Evolutionary conservation across 2,113 vertebrate genomes (phyloP), one percentile per base, ranked within the genome.

Genomic region (Onychorhynchus coronatus): DNA sequence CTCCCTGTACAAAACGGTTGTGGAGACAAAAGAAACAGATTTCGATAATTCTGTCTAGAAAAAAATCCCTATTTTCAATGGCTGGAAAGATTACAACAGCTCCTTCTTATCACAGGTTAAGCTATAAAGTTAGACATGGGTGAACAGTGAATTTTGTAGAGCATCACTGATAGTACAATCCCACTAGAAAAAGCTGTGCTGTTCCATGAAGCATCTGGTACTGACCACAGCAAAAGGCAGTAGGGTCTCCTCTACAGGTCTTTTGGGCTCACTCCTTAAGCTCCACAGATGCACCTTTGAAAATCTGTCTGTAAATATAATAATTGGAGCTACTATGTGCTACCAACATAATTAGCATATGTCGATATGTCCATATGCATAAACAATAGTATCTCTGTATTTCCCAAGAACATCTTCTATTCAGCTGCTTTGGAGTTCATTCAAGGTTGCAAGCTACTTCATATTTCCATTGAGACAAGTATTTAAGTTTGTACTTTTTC

Each of bases 371-470:
- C 19, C 53, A 71, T 24, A 61, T 14, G 12, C n/a, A 52, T 42
- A 68, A 92, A 68, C 17, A 79, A 31, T 8, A 25, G 4, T 27
- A 39, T 7, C 28, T 55, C 55, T 72, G 6, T 61, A 20, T 79
- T 93, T 93, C 87, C 42, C 49, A 50, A 80, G 76, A 86, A 21
- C 21, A 17, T 44, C 31, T 11, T 63, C 52, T 49, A 21, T 74
- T 93, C 55, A 65, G 41, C 47, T 22, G 10, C 79, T 71, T 20
- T 62, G 73, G 33, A 90, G 89, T 90, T 91, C 72, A 80, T 88
- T 94, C 79, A 52, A 61, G 76, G 83, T 80, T 95, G 72, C 86
- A 78, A 80, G 67, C 39, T 41, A 94, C 65, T 95, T 86, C 70
- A 30, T 76, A 52, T 66, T 86, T 91, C 86, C 58, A 52, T 9